Base-by-base conservation (phyloP, 2,797 vertebrate genomes). In the Pipistrellus kuhlii region DNA sequence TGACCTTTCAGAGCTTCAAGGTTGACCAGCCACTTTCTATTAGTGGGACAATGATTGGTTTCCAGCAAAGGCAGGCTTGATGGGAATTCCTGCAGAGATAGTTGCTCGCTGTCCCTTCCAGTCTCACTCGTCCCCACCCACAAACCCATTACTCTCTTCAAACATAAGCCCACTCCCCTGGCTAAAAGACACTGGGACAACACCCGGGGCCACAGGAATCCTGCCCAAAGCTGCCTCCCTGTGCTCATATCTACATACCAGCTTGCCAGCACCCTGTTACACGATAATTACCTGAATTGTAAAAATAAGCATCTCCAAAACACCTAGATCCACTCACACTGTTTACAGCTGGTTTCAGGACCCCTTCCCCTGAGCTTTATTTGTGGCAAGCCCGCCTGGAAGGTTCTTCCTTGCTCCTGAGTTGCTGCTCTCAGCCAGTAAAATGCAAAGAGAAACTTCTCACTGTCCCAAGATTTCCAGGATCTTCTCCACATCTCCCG, bases 391-490 rank as follows among this genome's bases (percentile, higher is more conserved):
- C 6, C 3, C 6, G 27, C 14, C 11, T 21, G 6, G 32, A 59
- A 48, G 6, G 76, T 32, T 21, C 2, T 48, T 4, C 48, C 48
- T 35, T 2, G n/a, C 48, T 35, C n/a, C 1, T 1, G 32, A 41
- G 18, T 59, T 66, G 46, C 11, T 53, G 17, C 18, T n/a, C 7
- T 41, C 20, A 27, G 32, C 3, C 4, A 17, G 3, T 3, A 35
- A 20, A 14, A 10, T 30, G 41, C 75, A 23, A n/a, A 77, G 21
- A 35, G 32, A 77, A 48, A 18, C 41, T 20, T 69, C 11, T 35
- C 6, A 0, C 21, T 6, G 38, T 80, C 6, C 1, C 1, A 9
- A 25, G 23, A 27, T 46, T 15, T 13, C 11, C 0, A 0, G 17
- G 13, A 62, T 14, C 46, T 20, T 68, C 8, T 30, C 5, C 0